These are phyloP conservation scores for Melanaphis sacchari DNA, from an alignment of 1,140 invertebrate species.

Conservation along the genomic window DNA sequence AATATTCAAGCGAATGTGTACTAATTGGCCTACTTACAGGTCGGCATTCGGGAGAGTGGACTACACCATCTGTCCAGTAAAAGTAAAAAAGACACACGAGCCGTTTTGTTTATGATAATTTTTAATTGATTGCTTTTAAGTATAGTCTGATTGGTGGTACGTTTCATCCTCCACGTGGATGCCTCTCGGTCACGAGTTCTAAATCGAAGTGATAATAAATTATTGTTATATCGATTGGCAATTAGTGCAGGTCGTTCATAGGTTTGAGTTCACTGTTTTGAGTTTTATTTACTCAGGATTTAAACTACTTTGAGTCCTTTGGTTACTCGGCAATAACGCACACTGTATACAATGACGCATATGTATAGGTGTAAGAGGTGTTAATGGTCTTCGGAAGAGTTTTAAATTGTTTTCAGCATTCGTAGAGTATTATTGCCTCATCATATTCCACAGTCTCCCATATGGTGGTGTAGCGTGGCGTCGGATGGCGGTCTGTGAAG, in stretches of 20 bases:
- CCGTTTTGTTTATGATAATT: neutral
- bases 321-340: neutral
- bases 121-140: neutral
- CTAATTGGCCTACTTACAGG: neutral
- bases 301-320: neutral
- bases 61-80: neutral
- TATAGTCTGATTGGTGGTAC: neutral
- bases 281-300: neutral
- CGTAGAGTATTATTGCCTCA: neutral
- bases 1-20: neutral
- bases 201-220: neutral
- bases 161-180: neutral
- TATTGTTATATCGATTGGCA: neutral
- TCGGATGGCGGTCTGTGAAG: neutral
- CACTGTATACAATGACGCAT: neutral
- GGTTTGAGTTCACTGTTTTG: neutral
- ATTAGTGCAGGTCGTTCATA: neutral
- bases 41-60: neutral
- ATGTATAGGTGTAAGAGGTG: no score
- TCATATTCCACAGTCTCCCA: neutral
- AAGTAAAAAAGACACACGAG: neutral
- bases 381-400: constrained; percentile 5
- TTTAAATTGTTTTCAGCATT: neutral
- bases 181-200: neutral
- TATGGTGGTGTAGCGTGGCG: neutral